Evolutionary conservation across 1,140 invertebrate species (phyloP).

Genomic region (Goniozus legneri): DNA sequence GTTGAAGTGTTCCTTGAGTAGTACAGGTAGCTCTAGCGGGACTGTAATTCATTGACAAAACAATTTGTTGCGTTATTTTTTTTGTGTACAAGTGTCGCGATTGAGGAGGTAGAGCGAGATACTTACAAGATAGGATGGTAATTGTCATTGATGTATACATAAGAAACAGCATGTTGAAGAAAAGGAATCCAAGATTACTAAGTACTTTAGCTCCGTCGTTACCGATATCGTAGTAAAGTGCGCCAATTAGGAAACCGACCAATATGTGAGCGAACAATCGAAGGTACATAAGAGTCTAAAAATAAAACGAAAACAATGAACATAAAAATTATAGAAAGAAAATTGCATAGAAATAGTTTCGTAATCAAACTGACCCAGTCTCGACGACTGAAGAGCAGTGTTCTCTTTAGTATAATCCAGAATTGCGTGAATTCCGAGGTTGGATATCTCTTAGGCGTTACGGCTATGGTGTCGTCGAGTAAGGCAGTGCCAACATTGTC

Average conservation of each 20-base stretch:
- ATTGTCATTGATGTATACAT: conserved; percentile 99
- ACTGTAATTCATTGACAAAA: conserved; percentile 59
- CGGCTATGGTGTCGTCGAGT: conserved; percentile 57
- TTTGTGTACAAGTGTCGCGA: background rate
- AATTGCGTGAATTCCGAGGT: conserved; percentile 75
- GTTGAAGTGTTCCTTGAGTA: conserved; percentile 94
- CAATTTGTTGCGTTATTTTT: conserved; percentile 1
- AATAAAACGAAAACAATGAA: conserved; percentile 19
- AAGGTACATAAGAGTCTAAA: conserved; percentile 90
- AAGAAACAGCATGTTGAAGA: conserved; percentile 97
- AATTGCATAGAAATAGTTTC: background rate
- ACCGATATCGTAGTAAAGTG: conserved; percentile 89
- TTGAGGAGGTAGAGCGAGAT: background rate
- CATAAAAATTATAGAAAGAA: background rate
- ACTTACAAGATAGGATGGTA: conserved; percentile 89
- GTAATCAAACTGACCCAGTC: conserved; percentile 67
- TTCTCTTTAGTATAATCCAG: conserved; percentile 76
- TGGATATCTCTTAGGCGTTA: conserved; percentile 68
- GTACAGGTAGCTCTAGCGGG: conserved; percentile 91
- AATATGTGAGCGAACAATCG: conserved; percentile 88
- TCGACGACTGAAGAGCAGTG: conserved; percentile 74
- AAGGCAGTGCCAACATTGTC: conserved; percentile 66
- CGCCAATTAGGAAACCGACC: conserved; percentile 88
- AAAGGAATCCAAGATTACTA: conserved; percentile 93
- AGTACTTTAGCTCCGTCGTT: conserved; percentile 92